Percentiles rank a stretch among this genome's conserved stretches.
phyloP scores from a whole-genome alignment of 2,888 invertebrate species.

The Thelaira solivaga region DNA sequence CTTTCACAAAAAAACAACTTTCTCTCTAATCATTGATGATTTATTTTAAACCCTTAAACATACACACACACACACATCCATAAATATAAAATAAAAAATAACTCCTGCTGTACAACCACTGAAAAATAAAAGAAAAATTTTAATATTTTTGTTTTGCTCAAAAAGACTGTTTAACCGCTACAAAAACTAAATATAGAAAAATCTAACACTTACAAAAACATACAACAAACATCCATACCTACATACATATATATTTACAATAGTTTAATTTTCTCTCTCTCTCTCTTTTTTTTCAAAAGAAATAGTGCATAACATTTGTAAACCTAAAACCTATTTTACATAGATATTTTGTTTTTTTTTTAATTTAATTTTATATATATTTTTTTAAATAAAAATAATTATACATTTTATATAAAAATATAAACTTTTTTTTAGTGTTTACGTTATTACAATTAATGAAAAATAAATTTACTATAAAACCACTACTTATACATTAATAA shows the following conservation, averaged over 20 bases:
- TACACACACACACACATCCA: no score
- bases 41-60: no score
- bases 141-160: conserved; percentile 18
- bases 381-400: conserved; percentile 23
- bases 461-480: conserved; percentile 29
- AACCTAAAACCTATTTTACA: no score
- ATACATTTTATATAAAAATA: conserved; percentile 15
- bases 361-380: conserved; percentile 16
- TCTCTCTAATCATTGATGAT: no score
- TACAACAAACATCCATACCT: no score
- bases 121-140: background rate
- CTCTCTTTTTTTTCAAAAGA: conserved; percentile 1
- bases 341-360: conserved; percentile 35
- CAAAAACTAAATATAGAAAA: conserved; percentile 11
- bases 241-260: conserved; percentile 39
- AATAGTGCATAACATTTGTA: conserved; percentile 37
- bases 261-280: conserved; percentile 37
- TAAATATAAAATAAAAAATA: background rate
- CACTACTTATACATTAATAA: conserved; percentile 29
- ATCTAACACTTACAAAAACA: no score
- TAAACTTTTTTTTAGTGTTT: conserved; percentile 21
- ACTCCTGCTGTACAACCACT: background rate
- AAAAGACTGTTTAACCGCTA: conserved; percentile 36
- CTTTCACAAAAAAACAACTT: no score
- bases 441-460: conserved; percentile 20